Evolutionary conservation across 2,888 invertebrate species (phyloP).

Genomic region (Agrilus cyanescens): DNA sequence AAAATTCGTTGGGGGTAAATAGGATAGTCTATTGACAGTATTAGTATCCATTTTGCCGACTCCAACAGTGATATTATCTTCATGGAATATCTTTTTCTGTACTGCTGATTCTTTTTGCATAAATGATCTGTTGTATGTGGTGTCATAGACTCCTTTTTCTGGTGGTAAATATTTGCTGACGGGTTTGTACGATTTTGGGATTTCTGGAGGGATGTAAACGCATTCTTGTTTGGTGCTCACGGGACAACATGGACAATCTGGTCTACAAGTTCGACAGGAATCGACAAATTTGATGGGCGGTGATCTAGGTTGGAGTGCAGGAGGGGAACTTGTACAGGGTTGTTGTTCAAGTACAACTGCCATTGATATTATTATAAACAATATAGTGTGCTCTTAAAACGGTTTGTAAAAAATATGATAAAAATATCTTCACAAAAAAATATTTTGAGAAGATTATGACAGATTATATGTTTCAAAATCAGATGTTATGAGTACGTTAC

Average conservation of each 20-base stretch:
- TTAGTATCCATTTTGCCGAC: conserved; percentile 8
- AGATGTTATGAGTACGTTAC: too few species aligned
- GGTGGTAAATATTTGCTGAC: background rate
- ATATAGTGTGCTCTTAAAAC: too few species aligned
- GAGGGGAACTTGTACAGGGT: too few species aligned
- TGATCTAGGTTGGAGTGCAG: too few species aligned
- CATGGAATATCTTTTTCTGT: conserved; percentile 22
- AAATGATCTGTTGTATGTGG: conserved; percentile 9
- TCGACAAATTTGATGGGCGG: too few species aligned
- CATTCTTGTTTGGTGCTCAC: background rate
- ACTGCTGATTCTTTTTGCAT: conserved; percentile 12
- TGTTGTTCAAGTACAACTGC: too few species aligned
- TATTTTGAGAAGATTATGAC: too few species aligned
- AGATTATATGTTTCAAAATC: too few species aligned
- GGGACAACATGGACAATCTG: conserved; percentile 3
- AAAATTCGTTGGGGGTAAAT: conserved; percentile 32
- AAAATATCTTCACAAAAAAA: too few species aligned
- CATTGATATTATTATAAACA: too few species aligned
- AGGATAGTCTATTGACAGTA: conserved; percentile 46
- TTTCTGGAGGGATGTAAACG: conserved; percentile 7
- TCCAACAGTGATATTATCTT: conserved; percentile 22
- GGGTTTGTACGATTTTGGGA: conserved; percentile 5
- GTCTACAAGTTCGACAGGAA: background rate
- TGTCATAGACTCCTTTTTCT: conserved; percentile 5
- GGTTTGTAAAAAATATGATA: too few species aligned